phyloP scores from a whole-genome alignment of 2,797 vertebrate genomes.

The Dermochelys coriacea region DNA sequence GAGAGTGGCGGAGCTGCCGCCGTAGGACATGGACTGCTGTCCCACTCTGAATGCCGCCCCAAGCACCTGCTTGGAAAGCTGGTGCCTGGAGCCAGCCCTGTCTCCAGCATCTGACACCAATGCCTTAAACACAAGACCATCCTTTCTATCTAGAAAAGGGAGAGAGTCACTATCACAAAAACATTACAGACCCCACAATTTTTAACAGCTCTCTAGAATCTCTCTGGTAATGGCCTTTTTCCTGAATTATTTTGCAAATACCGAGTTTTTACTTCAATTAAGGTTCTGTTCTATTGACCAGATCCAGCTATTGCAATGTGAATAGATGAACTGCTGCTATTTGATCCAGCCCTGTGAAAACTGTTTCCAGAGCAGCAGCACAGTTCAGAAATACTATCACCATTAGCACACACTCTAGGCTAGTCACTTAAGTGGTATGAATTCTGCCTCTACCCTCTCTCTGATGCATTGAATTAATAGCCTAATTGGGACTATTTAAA shows the following conservation, averaged over 20 bases:
- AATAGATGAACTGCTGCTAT: background rate
- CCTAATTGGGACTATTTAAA: conserved; percentile 63
- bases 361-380: background rate
- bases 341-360: background rate
- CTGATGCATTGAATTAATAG: background rate
- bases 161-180: conserved; percentile 22
- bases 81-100: too few species aligned
- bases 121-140: background rate
- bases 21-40: too few species aligned
- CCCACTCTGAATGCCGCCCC: too few species aligned
- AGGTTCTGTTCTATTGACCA: background rate
- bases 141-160: background rate
- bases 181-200: background rate
- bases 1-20: too few species aligned
- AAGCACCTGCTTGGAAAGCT: too few species aligned
- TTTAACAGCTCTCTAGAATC: conserved; percentile 11
- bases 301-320: background rate
- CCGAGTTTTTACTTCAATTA: background rate
- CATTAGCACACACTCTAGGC: background rate
- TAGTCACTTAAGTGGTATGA: background rate
- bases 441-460: background rate
- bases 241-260: background rate
- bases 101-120: background rate
- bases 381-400: background rate
- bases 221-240: conserved; percentile 34